phyloP scores from a whole-genome alignment of 2,797 vertebrate species.

The Sebastes miniatus region DNA sequence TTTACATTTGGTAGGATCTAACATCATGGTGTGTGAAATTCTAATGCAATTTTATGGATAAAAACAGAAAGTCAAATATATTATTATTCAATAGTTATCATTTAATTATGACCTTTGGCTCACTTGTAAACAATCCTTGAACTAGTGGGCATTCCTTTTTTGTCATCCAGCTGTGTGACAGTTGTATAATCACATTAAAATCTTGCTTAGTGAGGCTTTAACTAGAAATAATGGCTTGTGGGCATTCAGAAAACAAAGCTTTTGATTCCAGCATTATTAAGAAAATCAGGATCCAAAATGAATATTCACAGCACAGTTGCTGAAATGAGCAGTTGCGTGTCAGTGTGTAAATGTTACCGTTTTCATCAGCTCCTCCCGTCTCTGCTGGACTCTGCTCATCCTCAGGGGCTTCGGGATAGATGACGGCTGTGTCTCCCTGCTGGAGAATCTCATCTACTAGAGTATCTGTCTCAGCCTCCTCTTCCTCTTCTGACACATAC shows the following conservation, averaged over 20 bases:
- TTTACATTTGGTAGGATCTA: neutral
- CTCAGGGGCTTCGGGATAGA: conserved; percentile 96
- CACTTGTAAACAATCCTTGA: neutral
- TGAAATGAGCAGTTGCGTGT: neutral
- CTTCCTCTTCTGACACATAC: conserved; percentile 92
- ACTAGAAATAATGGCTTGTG: neutral
- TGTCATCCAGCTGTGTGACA: neutral
- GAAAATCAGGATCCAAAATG: neutral
- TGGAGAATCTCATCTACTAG: conserved; percentile 96
- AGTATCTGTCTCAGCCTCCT: conserved; percentile 89
- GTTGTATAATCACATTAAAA: neutral
- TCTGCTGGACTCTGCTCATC: conserved; percentile 95
- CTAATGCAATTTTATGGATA: neutral
- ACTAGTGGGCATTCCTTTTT: neutral
- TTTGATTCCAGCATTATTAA: neutral
- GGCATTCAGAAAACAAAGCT: neutral
- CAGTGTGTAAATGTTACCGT: conserved; percentile 80
- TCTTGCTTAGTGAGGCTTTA: neutral
- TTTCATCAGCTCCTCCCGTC: conserved; percentile 93
- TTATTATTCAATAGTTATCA: neutral
- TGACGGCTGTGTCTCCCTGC: conserved; percentile 94
- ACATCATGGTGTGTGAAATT: neutral
- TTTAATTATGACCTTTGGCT: neutral
- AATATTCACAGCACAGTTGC: neutral
- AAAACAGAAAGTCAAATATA: neutral